Base-by-base conservation (phyloP, 30 jellyfish, hydroid and myxozoan species). In the Sanderia malayensis region DNA sequence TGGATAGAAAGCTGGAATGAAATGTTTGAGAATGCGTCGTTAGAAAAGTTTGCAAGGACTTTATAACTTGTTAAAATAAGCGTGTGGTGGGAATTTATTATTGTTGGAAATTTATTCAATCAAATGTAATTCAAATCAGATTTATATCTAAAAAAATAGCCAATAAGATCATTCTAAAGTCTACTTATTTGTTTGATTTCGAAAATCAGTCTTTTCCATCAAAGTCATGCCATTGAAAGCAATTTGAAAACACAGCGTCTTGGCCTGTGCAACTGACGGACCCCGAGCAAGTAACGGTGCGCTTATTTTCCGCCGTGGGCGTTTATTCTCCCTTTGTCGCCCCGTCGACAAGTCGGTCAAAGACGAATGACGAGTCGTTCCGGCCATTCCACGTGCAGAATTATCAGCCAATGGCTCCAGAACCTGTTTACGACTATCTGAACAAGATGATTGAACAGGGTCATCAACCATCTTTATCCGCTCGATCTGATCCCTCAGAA, bases 201-300 rank as follows among this genome's bases (percentile, higher is more conserved):
- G 75, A 65, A 78, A 65, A 32, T 76, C 87, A 24, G 87, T 76
- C 46, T 76, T 76, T 44, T 76, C 87, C 87, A 76, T 76, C 33
- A 76, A 77, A 17, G 93, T 70, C 80, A 64, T 70, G 1, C 93
- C 82, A 31, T 80, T 80, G 58, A 80, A 80, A 20, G 93, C 52
- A 37, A 37, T 81, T 31, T 81, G 86, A 63, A 81, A 81, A 49
- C 94, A 81, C 15, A 81, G 82, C 34, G 94, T 81, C 44, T 81
- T 81, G 46, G 94, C 94, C 31, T 81, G 74, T 1, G 94, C 62
- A 17, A 81, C 82, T 19, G 89, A 78, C 45, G 89, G 89, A 9
- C 81, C 29, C 24, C 89, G 59, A 6, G 78, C 62, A 1, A 44
- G 27, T 53, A 25, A 58, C 1, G 89, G 89, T 3, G 76, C 89